Base-by-base conservation (phyloP, 2,888 invertebrate species). In the Microchrysa polita region DNA sequence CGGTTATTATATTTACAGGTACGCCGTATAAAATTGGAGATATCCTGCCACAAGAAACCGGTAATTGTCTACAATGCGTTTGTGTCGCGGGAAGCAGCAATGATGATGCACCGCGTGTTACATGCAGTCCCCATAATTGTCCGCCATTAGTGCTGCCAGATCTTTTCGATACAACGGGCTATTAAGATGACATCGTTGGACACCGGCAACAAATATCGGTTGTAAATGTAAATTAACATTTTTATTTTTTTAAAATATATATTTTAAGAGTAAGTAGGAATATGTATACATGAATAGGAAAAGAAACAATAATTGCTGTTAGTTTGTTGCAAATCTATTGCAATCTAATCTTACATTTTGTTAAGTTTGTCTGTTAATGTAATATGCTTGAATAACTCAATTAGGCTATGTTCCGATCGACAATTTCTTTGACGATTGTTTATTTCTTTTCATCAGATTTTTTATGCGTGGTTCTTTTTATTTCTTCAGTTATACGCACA, bases 31-130 rank as follows among this genome's bases (percentile, higher is more conserved):
- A 87, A 80, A 87, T 89, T 77, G 91, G 91, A 52, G 89, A 90
- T 79, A 86, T 88, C 77, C 84, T 91, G 78, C 91, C 91, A 10
- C 89, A 90, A 81, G 88, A 89, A 79, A 90, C 90, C 72, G 91
- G 91, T 78, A 91, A 91, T 82, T 91, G 91, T 82, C 86, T 91
- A 78, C 90, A 91, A 81, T 91, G 91, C 82, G 87, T 89, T 80
- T 91, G 91, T 82, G 89, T 88, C 76, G 84, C 86, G 76, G 89
- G 88, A 74, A 88, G 82, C 67, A 83, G 81, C 73, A 80, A 80
- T 59, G 82, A 82, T 75, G 84, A 84, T 77, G 80, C 82, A 78
- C 84, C 84, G 42, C 83, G 84, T 73, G 84, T 84, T 76, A 84
- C 85, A 76, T 84, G 84, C 79, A 84, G 83, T 80, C 84, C 84